Evolutionary conservation across 2,888 invertebrate species (phyloP).

Genomic region (Iphiclides podalirius): DNA sequence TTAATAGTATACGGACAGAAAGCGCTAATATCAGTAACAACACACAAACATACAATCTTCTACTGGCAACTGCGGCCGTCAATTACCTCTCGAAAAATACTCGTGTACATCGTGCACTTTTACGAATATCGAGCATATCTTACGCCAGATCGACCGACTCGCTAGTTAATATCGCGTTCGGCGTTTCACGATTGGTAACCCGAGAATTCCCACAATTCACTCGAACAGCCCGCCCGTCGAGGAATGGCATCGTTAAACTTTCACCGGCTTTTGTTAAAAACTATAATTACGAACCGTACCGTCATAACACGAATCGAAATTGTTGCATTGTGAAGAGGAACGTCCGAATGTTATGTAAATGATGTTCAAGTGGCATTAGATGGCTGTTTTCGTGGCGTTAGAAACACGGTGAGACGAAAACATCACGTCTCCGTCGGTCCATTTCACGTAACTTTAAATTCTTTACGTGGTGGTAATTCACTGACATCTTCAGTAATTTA

Average conservation of each 20-base stretch:
- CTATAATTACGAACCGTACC: conserved; percentile 18
- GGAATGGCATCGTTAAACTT: conserved; percentile 20
- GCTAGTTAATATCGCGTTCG: too few relatives aligned
- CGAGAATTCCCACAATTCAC: too few relatives aligned
- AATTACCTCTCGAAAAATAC: too few relatives aligned
- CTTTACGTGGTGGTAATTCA: background rate
- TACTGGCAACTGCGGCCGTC: too few relatives aligned
- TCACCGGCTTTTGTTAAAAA: conserved; percentile 21
- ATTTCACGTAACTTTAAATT: background rate
- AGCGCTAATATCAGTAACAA: too few relatives aligned
- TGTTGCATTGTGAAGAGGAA: background rate
- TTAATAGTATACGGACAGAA: too few relatives aligned
- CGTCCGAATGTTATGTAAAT: background rate
- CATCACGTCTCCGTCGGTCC: background rate
- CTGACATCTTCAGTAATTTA: background rate
- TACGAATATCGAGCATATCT: too few relatives aligned
- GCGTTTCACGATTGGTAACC: too few relatives aligned
- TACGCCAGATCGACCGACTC: too few relatives aligned
- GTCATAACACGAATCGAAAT: conserved; percentile 11
- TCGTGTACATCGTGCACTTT: too few relatives aligned
- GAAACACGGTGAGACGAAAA: background rate
- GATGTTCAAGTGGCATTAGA: conserved; percentile 1
- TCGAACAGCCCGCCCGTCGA: background rate
- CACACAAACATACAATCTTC: too few relatives aligned
- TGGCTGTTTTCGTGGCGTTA: background rate